Evolutionary conservation across 2,888 invertebrate genomes (phyloP).

Genomic region (Chalcis sispes): DNA sequence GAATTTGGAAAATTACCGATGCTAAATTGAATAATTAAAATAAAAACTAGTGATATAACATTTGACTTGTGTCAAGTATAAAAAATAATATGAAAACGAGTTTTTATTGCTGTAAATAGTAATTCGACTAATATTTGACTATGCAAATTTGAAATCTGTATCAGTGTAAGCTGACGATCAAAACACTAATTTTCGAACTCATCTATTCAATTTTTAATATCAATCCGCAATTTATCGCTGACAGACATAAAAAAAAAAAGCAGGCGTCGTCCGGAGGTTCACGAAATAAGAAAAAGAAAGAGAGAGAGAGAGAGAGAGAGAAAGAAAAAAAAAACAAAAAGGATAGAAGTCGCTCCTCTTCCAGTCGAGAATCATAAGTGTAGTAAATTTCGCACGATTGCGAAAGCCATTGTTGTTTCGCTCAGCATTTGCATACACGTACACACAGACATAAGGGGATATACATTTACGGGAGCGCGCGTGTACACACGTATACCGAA

Average conservation of each 20-base stretch:
- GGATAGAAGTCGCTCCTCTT: conserved; percentile 11
- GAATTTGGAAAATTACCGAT: neutral
- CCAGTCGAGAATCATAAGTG: conserved; percentile 43
- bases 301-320: neutral
- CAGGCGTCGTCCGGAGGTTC: neutral
- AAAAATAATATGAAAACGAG: neutral
- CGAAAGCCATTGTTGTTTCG: conserved; percentile 57
- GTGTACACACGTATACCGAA: neutral
- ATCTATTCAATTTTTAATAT: too few species aligned
- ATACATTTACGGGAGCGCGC: neutral
- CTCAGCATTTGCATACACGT: conserved; percentile 40
- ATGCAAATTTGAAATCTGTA: conserved; percentile 15
- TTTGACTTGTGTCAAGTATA: neutral
- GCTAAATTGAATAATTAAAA: neutral
- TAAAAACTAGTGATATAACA: neutral
- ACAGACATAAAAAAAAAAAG: too few species aligned
- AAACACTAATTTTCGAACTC: too few species aligned
- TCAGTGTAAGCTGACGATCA: too few species aligned
- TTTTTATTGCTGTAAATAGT: neutral
- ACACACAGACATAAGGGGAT: too few species aligned
- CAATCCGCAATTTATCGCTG: too few species aligned
- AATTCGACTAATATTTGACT: conserved; percentile 6
- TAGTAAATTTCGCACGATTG: conserved; percentile 57
- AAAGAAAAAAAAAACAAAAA: neutral
- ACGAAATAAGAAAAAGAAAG: neutral